Conservation (phyloP, 2,888 invertebrate genomes). For the Seira ritae region DNA sequence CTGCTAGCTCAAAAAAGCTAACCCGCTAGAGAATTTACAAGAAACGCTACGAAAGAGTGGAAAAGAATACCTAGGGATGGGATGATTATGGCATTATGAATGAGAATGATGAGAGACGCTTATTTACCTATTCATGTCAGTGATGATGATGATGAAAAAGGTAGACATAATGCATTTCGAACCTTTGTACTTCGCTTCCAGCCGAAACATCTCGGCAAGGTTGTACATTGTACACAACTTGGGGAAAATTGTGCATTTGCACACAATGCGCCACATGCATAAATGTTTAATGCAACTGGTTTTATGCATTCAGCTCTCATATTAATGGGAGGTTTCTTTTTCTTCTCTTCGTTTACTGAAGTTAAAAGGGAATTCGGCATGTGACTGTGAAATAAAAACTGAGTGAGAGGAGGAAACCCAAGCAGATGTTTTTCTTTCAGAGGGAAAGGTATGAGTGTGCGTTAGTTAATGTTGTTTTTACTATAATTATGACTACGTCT, state of each 20-base stretch:
- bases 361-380: not conserved
- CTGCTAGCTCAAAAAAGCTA: too few relatives aligned
- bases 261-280: not conserved
- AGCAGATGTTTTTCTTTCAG: not conserved
- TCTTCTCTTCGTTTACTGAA: too few relatives aligned
- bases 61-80: not conserved
- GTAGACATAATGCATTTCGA: not conserved
- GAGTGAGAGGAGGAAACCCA: not conserved
- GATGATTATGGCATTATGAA: not conserved
- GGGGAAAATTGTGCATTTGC: not conserved
- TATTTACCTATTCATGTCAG: not conserved
- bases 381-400: too few relatives aligned
- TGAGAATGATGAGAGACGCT: not conserved
- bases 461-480: constrained; percentile 16
- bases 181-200: not conserved
- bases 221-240: not conserved
- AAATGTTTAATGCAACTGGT: constrained; percentile 13
- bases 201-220: not conserved
- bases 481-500: not conserved
- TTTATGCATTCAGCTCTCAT: not conserved
- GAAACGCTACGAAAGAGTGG: not conserved
- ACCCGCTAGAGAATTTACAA: too few relatives aligned
- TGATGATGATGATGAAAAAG: constrained; percentile 3
- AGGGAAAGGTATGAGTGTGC: not conserved
- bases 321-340: not conserved